Evolutionary conservation across 2,888 invertebrate genomes (phyloP).

Genomic region (Epistrophe eligans): DNA sequence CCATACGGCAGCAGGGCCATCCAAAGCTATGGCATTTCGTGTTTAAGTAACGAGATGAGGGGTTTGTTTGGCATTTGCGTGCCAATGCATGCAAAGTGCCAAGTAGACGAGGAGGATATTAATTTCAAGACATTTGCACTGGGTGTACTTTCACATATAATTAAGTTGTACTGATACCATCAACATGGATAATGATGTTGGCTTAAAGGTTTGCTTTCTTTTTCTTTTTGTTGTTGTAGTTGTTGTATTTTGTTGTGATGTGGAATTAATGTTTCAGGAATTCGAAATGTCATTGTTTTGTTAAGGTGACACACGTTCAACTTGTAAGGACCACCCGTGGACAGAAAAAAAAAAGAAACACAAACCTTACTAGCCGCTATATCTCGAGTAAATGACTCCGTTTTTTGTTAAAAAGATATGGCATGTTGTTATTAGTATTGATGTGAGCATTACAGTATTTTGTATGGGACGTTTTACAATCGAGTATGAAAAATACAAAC

Average conservation of each 20-base stretch:
- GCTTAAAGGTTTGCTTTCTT: constrained; percentile 43
- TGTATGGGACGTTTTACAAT: too few species aligned
- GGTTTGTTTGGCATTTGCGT: constrained; percentile 73
- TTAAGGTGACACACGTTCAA: constrained; percentile 35
- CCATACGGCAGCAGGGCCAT: constrained; percentile 33
- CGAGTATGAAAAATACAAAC: too few species aligned
- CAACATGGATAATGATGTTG: constrained; percentile 72
- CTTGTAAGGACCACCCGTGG: constrained; percentile 54
- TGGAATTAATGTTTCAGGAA: constrained; percentile 35
- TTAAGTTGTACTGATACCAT: constrained; percentile 74
- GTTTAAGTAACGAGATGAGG: constrained; percentile 52
- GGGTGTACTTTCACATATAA: constrained; percentile 74
- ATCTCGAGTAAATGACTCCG: too few species aligned
- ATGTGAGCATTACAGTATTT: too few species aligned
- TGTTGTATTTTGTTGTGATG: constrained; percentile 2
- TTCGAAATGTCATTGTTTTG: constrained; percentile 53
- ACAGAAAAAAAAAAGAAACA: background rate
- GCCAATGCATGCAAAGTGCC: constrained; percentile 69
- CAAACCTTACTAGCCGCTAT: too few species aligned
- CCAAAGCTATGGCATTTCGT: constrained; percentile 53
- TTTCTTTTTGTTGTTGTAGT: background rate
- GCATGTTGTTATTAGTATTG: too few species aligned
- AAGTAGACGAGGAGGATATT: constrained; percentile 64
- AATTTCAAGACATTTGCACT: constrained; percentile 73
- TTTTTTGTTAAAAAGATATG: too few species aligned